Conservation (phyloP, 2,888 invertebrate species). For the Cosmia pyralina region DNA sequence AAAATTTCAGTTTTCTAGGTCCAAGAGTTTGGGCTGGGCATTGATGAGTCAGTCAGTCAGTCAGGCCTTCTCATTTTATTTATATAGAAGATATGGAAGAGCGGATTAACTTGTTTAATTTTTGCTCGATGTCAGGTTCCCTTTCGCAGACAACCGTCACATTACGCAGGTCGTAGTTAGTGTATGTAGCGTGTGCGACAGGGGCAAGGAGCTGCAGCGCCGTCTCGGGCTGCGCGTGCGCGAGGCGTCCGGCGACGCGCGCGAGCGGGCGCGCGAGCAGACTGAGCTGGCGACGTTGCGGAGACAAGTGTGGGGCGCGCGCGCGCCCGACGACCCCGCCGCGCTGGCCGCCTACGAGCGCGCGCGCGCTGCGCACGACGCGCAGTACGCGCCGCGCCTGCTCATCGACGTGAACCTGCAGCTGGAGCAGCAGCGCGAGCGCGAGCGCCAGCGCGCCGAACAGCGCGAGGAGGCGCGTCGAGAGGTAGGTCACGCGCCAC, state of each 20-base stretch:
- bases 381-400: conserved; percentile 95
- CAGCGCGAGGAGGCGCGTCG: conserved; percentile 63
- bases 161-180: too few species aligned
- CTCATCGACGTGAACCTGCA: conserved; percentile 93
- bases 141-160: too few species aligned
- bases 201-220: conserved; percentile 96
- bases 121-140: too few species aligned
- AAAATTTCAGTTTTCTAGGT: too few species aligned
- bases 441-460: conserved; percentile 58
- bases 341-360: conserved; percentile 70
- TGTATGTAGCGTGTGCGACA: conserved; percentile 62
- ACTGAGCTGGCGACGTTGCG: conserved; percentile 94
- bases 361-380: conserved; percentile 92
- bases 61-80: too few species aligned
- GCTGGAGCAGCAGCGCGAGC: conserved; percentile 79
- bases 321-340: conserved; percentile 86
- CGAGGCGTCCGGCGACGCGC: conserved; percentile 97
- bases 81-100: too few species aligned
- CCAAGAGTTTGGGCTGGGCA: too few species aligned
- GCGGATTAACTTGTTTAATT: too few species aligned
- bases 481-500: conserved; percentile 53
- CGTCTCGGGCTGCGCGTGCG: conserved; percentile 97
- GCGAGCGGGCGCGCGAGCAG: conserved; percentile 97
- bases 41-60: too few species aligned
- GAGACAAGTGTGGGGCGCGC: conserved; percentile 88